Conservation (phyloP, 2,113 vertebrate species). For the Neogale vison region DNA sequence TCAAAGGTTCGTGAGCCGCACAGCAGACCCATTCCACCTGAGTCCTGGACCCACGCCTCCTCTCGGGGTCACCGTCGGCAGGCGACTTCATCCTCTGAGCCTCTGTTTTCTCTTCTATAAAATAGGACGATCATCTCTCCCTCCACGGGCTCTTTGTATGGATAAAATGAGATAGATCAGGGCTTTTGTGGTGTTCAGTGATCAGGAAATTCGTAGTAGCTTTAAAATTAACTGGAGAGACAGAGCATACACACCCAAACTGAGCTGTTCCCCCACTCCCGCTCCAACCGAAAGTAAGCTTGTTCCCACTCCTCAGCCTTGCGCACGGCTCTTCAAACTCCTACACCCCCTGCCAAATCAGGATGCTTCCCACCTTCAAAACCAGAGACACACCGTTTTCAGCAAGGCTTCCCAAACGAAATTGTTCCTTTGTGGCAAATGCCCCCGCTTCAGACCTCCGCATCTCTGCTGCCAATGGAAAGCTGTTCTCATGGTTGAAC, state of each 20-base stretch:
- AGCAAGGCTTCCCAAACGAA: neutral
- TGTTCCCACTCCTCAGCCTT: neutral
- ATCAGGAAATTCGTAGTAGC: neutral
- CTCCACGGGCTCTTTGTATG: neutral
- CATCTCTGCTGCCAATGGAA: accelerated
- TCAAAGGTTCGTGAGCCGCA: neutral
- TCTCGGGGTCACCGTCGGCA: neutral
- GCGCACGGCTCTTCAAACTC: neutral
- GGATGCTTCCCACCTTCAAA: neutral
- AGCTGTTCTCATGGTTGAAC: accelerated
- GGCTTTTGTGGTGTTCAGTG: neutral
- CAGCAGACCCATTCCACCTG: neutral
- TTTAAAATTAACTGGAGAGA: neutral
- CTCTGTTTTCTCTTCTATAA: neutral
- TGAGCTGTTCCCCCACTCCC: neutral
- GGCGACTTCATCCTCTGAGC: neutral
- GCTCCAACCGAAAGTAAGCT: neutral
- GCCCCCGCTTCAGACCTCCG: neutral
- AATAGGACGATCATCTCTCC: neutral
- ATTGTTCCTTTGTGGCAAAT: neutral
- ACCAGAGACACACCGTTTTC: neutral
- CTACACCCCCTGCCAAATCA: neutral
- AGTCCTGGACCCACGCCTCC: neutral
- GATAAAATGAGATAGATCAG: neutral
- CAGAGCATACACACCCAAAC: neutral